Percentiles rank a stretch among this genome's conserved stretches.
phyloP scores from a whole-genome alignment of 23 tunicate genomes.

The Phallusia fumigata region DNA sequence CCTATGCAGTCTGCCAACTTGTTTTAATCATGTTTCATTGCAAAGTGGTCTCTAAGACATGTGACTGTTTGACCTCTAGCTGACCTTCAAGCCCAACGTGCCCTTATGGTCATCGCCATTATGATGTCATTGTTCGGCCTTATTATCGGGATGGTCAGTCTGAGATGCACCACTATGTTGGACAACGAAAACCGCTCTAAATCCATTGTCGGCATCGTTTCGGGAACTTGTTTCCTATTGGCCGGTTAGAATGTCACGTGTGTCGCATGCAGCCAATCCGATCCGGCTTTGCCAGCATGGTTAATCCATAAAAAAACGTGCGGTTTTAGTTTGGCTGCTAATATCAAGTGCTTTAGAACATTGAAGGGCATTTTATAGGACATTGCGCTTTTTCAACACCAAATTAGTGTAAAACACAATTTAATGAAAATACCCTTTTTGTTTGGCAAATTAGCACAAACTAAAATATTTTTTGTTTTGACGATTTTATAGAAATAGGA shows the following conservation, averaged over 20 bases:
- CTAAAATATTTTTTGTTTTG: no score
- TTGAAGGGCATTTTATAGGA: no score
- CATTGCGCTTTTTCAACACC: no score
- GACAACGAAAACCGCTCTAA: slow-evolving; percentile 36
- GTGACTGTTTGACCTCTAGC: slow-evolving; percentile 28
- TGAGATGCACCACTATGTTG: slow-evolving; percentile 52
- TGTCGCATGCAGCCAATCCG: neutral
- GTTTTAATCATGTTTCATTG: no score
- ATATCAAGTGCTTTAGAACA: neutral
- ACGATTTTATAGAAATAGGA: no score
- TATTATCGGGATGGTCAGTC: slow-evolving; percentile 45
- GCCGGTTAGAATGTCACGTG: slow-evolving; percentile 52
- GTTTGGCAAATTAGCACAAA: no score
- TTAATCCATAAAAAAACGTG: neutral
- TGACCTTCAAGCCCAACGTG: slow-evolving; percentile 72
- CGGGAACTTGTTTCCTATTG: slow-evolving; percentile 43
- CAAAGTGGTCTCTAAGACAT: no score
- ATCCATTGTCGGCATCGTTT: slow-evolving; percentile 37
- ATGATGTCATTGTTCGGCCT: slow-evolving; percentile 50
- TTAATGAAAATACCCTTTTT: no score
- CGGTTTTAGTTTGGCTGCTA: neutral
- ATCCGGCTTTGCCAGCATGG: neutral
- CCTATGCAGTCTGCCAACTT: no score
- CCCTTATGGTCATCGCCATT: slow-evolving; percentile 64
- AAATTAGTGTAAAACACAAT: no score